phyloP scores from a whole-genome alignment of 2,888 invertebrate species.

The Chrysotoxum bicinctum region DNA sequence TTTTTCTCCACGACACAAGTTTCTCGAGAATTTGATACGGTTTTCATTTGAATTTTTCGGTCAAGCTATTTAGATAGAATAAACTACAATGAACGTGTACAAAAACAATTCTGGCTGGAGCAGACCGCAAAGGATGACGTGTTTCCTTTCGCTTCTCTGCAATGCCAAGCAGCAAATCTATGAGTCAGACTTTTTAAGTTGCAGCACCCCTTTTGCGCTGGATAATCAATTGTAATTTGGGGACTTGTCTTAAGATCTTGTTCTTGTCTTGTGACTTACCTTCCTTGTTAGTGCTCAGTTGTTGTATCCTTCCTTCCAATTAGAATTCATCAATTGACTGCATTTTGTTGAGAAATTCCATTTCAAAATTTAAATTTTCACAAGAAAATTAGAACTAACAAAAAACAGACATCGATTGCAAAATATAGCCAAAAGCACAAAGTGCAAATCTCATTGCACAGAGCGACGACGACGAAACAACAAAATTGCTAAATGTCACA shows the following conservation, averaged over 20 bases:
- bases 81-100: too few species aligned
- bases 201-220: conserved; percentile 8
- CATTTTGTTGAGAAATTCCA: conserved; percentile 17
- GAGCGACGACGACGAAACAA: not conserved
- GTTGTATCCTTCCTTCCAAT: conserved; percentile 15
- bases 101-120: not conserved
- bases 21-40: not conserved
- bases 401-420: conserved; percentile 36
- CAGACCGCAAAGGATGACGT: conserved; percentile 57
- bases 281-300: conserved; percentile 1
- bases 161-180: not conserved
- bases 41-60: not conserved
- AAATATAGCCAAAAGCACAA: conserved; percentile 22
- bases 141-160: conserved; percentile 40
- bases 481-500: conserved; percentile 50
- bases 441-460: conserved; percentile 10
- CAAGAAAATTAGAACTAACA: not conserved
- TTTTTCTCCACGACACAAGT: not conserved
- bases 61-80: not conserved
- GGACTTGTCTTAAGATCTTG: not conserved
- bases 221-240: not conserved
- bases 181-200: conserved; percentile 49
- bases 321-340: conserved; percentile 21
- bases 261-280: conserved; percentile 18
- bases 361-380: not conserved